A percentile compares a stretch with the other conserved stretches of the same genome.
These are phyloP conservation scores for Catostylus mosaicus DNA, from an alignment of 30 jellyfish, hydroid and myxozoan species.

Conservation along the genomic window DNA sequence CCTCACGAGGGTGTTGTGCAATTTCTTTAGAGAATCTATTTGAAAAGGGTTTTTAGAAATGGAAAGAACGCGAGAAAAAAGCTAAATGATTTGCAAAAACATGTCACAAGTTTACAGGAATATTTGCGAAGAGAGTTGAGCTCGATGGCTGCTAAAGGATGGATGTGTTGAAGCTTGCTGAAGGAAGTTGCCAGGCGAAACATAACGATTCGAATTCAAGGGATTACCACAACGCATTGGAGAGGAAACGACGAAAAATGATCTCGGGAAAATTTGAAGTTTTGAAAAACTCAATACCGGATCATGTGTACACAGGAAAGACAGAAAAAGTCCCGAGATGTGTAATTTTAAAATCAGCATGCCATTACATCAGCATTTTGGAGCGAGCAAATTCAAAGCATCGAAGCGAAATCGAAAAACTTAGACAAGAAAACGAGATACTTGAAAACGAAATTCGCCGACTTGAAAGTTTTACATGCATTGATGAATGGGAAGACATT, in stretches of 20 bases:
- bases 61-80: background rate
- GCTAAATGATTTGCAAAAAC: background rate
- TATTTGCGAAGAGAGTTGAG: background rate
- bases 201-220: slow-evolving; percentile 19
- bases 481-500: slow-evolving; percentile 4
- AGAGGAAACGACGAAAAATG: slow-evolving; percentile 59
- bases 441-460: slow-evolving; percentile 45
- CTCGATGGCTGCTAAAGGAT: background rate
- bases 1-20: background rate
- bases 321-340: slow-evolving; percentile 69
- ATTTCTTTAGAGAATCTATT: background rate
- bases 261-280: slow-evolving; percentile 61
- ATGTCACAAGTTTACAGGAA: background rate
- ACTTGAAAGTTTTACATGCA: slow-evolving; percentile 29
- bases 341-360: slow-evolving; percentile 57
- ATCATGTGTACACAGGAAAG: slow-evolving; percentile 34
- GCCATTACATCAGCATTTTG: slow-evolving; percentile 61
- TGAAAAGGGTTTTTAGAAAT: background rate
- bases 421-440: slow-evolving; percentile 53
- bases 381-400: slow-evolving; percentile 56
- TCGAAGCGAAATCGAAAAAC: slow-evolving; percentile 50
- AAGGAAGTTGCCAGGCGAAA: background rate
- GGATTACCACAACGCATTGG: slow-evolving; percentile 79
- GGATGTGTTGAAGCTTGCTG: slow-evolving; percentile 6
- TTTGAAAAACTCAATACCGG: slow-evolving; percentile 56